Conservation (phyloP, 2,888 invertebrate species). For the Pandemis cinnamomeana region DNA sequence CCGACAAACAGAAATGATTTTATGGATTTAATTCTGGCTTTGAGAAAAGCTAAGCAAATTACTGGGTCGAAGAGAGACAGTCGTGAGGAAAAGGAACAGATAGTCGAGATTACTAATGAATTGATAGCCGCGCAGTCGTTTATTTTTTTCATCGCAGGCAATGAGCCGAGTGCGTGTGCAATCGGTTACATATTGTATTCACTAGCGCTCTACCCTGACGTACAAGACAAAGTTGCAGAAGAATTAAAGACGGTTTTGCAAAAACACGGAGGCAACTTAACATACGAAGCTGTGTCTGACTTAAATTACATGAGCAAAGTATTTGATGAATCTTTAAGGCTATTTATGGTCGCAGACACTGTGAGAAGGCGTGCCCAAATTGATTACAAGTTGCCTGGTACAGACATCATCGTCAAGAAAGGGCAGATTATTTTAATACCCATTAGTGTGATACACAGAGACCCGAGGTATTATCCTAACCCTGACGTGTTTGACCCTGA, state of each 20-base stretch:
- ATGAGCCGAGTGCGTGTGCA: constrained; percentile 35
- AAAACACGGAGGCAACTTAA: not conserved
- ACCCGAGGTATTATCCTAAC: constrained; percentile 38
- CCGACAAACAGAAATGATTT: constrained; percentile 36
- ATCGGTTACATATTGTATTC: constrained; percentile 37
- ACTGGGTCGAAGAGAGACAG: not conserved
- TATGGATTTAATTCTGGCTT: constrained; percentile 35
- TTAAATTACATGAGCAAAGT: constrained; percentile 26
- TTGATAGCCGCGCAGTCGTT: constrained; percentile 37
- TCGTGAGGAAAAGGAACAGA: not conserved
- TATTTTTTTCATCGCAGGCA: constrained; percentile 39
- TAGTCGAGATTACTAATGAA: constrained; percentile 26
- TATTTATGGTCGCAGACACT: constrained; percentile 6
- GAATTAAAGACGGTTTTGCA: constrained; percentile 3
- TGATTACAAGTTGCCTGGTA: constrained; percentile 41
- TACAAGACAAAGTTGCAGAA: constrained; percentile 33
- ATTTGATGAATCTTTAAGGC: constrained; percentile 19
- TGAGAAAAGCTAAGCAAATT: constrained; percentile 21
- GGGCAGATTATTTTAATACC: constrained; percentile 33
- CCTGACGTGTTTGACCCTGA: constrained; percentile 44
- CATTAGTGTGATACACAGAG: constrained; percentile 30
- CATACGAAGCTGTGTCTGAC: constrained; percentile 1
- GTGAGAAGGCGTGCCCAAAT: constrained; percentile 15
- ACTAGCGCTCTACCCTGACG: constrained; percentile 32
- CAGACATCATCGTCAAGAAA: constrained; percentile 29